Base-by-base conservation (phyloP, 2,888 invertebrate species). In the Stenodera caucasica region DNA sequence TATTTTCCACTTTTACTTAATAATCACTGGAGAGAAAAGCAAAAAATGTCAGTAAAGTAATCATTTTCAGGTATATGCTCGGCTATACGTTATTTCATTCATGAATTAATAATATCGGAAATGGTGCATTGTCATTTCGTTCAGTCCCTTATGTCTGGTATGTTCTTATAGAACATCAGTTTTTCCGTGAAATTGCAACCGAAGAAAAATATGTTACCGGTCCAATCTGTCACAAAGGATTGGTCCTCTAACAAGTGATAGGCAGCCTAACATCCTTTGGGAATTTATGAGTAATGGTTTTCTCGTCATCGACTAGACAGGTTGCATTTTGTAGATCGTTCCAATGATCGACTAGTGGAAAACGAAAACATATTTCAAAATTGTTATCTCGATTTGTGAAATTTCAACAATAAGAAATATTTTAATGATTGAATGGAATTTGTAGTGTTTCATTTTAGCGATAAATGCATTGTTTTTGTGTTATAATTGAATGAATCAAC, bases 181-280 rank as follows among this genome's bases (percentile, higher is more conserved):
- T 67, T 70, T 70, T 72, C n/a, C 64, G 61, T 69, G 70, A 74
- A 73, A 74, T 74, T 72, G 73, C 72, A 72, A 66, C 65, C 63
- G 64, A 45, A 72, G 74, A 71, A 76, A 77, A 76, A 77, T 77
- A 75, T 77, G 75, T 76, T 75, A 72, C 76, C 70, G 70, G 72
- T 69, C 72, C 76, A 78, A 79, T 79, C 77, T 77, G 78, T 79
- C 78, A 75, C 72, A 73, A 74, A 73, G 77, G 76, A 79, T 80
- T 78, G 78, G 78, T 76, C 76, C 70, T 75, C 77, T 74, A 78
- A 79, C 77, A 76, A 77, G 76, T 79, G 79, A 78, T 77, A 79
- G 77, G 72, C 72, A 71, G 72, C 73, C 70, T 72, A 71, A 70
- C 67, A 71, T 74, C 77, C 75, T 69, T 54, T 40, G 75, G 79